These are phyloP conservation scores for Mionectes olivaceus DNA, from an alignment of 2,797 vertebrate species.

Conservation along the genomic window DNA sequence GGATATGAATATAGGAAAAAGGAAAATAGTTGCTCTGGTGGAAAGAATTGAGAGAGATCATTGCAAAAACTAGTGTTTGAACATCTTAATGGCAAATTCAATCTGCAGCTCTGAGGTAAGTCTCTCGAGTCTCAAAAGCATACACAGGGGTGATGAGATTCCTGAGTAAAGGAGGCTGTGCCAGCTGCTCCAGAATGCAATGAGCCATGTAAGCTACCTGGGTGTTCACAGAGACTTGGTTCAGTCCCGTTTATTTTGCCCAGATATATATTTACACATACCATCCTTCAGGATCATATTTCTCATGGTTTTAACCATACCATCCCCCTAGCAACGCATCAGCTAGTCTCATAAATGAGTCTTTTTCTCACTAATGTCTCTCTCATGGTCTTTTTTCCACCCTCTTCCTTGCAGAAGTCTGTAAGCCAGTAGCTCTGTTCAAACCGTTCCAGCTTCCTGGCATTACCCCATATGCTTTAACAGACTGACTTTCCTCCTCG, in stretches of 20 bases:
- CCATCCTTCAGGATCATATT: background rate
- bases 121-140: background rate
- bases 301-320: background rate
- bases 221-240: background rate
- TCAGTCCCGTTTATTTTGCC: background rate
- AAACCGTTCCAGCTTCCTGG: background rate
- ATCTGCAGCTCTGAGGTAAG: background rate
- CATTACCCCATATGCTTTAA: background rate
- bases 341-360: background rate
- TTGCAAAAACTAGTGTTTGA: background rate
- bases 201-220: background rate
- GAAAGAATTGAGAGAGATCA: background rate
- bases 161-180: background rate
- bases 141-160: background rate
- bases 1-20: background rate
- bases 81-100: background rate
- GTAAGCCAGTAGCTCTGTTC: background rate
- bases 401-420: background rate
- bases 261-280: background rate
- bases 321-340: background rate
- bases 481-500: background rate
- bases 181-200: background rate
- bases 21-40: background rate
- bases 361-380: background rate
- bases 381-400: background rate